Evolutionary conservation across 2,797 vertebrate genomes (phyloP).

Genomic region (Acomys russatus): DNA sequence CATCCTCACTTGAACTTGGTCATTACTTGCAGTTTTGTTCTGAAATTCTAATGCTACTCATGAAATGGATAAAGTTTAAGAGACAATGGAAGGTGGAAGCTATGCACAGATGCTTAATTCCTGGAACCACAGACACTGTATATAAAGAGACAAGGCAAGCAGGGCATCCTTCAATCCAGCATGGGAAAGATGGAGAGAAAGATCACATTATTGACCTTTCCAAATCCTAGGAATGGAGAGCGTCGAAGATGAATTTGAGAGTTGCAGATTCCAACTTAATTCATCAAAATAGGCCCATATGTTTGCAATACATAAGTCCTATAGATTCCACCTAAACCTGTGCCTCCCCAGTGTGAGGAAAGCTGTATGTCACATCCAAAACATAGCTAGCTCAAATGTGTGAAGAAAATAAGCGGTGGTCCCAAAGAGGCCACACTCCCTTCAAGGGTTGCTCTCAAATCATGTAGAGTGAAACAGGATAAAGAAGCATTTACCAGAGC

Average conservation of each 20-base stretch:
- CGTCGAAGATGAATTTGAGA: conserved; percentile 78
- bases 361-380: conserved; percentile 74
- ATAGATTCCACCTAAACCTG: conserved; percentile 62
- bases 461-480: conserved; percentile 65
- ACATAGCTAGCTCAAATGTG: conserved; percentile 60
- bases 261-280: conserved; percentile 78
- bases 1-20: background rate
- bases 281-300: conserved; percentile 72
- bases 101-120: background rate
- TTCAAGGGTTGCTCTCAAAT: conserved; percentile 75
- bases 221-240: conserved; percentile 48
- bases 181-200: background rate
- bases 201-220: conserved; percentile 64
- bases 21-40: background rate
- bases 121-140: background rate
- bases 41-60: conserved; percentile 22
- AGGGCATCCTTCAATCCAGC: background rate
- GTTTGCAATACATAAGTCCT: conserved; percentile 77
- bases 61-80: conserved; percentile 41
- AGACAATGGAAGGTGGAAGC: background rate
- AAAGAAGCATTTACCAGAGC: conserved; percentile 68
- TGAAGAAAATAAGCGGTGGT: conserved; percentile 77
- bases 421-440: conserved; percentile 64
- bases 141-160: conserved; percentile 27
- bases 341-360: conserved; percentile 62